These are phyloP conservation scores for Sitophilus oryzae DNA, from an alignment of 1,140 invertebrate species.

Conservation along the genomic window DNA sequence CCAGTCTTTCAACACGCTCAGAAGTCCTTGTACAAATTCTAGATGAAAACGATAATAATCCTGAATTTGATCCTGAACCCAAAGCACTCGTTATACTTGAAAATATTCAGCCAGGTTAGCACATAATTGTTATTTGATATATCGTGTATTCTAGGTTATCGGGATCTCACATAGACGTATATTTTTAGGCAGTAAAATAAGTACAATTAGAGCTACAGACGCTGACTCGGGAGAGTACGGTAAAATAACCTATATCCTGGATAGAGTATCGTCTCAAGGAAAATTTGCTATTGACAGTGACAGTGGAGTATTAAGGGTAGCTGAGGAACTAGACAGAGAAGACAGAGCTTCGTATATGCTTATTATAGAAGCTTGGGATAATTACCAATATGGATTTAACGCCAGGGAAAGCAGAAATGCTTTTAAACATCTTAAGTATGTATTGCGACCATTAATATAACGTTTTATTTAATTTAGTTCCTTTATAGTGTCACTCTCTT, in stretches of 20 bases:
- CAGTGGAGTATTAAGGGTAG: slow-evolving; percentile 72
- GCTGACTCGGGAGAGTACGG: slow-evolving; percentile 84
- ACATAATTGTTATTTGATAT: neutral
- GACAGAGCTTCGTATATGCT: slow-evolving; percentile 67
- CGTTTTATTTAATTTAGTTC: neutral
- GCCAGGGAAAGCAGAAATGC: slow-evolving; percentile 84
- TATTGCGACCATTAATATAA: too few species aligned
- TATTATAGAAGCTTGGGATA: slow-evolving; percentile 90
- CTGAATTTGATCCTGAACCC: slow-evolving; percentile 68
- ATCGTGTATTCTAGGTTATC: too few species aligned
- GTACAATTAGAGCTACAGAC: slow-evolving; percentile 71
- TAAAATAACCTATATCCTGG: slow-evolving; percentile 82
- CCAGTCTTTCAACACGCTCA: slow-evolving; percentile 59
- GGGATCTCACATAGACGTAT: too few species aligned
- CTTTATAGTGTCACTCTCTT: slow-evolving; percentile 55
- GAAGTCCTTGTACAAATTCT: slow-evolving; percentile 72
- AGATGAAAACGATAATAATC: slow-evolving; percentile 93
- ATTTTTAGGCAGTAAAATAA: slow-evolving; percentile 64
- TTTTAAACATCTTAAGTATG: slow-evolving; percentile 85
- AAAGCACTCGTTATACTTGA: slow-evolving; percentile 70
- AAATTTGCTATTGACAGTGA: slow-evolving; percentile 83
- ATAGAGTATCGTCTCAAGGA: slow-evolving; percentile 75
- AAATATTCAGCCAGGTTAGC: slow-evolving; percentile 51
- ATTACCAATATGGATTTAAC: slow-evolving; percentile 88
- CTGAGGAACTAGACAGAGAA: slow-evolving; percentile 79